Percentiles rank a stretch among this genome's conserved stretches.
phyloP scores from a whole-genome alignment of 2,797 vertebrate genomes.

The Denticeps clupeoides region DNA sequence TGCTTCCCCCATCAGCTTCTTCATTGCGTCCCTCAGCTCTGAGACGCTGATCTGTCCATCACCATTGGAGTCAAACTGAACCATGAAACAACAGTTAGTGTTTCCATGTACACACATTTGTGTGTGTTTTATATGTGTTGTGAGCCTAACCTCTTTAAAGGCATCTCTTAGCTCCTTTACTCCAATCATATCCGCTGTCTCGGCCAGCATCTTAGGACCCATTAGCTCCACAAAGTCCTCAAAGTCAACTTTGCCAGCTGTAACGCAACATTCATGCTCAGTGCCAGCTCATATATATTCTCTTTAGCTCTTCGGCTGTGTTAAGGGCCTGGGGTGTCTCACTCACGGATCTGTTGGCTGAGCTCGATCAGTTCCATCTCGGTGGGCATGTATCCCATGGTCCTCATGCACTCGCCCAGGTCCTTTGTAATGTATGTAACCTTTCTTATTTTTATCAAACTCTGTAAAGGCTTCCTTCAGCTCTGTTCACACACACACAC shows the following conservation, averaged over 20 bases:
- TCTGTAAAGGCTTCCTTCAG: conserved; percentile 84
- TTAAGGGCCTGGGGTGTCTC: too few relatives aligned
- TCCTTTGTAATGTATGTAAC: conserved; percentile 82
- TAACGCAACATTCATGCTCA: conserved; percentile 26
- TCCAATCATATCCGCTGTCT: conserved; percentile 92
- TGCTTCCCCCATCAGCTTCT: conserved; percentile 83
- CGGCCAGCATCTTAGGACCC: conserved; percentile 91
- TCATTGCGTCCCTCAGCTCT: conserved; percentile 86
- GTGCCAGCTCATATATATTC: too few relatives aligned
- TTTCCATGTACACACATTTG: too few relatives aligned
- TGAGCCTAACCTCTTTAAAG: conserved; percentile 70
- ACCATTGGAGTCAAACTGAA: conserved; percentile 81
- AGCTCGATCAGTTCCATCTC: conserved; percentile 98
- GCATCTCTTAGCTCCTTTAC: conserved; percentile 85
- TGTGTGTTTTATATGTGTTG: background rate
- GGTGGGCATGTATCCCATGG: conserved; percentile 96
- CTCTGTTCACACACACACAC: conserved; percentile 52
- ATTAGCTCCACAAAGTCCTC: conserved; percentile 94
- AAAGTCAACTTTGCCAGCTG: conserved; percentile 79
- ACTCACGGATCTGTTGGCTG: conserved; percentile 84
- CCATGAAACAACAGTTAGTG: background rate
- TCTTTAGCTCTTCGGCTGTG: too few relatives aligned
- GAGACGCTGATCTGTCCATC: conserved; percentile 82
- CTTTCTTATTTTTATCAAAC: conserved; percentile 79
- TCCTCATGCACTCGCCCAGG: conserved; percentile 94